Conservation (phyloP, 2,888 invertebrate species). For the Sipha maydis region DNA sequence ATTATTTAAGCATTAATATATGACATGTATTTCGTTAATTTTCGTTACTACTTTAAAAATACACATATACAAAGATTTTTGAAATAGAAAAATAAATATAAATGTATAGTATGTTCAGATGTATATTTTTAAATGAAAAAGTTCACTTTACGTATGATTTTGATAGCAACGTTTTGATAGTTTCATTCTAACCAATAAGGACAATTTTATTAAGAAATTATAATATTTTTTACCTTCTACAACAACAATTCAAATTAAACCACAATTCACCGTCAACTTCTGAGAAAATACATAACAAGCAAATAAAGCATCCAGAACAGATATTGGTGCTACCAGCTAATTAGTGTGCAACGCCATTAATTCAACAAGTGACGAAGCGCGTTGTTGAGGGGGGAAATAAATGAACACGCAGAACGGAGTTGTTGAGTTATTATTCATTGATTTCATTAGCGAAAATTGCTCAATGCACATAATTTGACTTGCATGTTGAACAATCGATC, state of each 20-base stretch:
- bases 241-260: neutral
- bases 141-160: no score
- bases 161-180: no score
- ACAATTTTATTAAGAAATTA: no score
- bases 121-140: no score
- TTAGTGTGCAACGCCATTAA: neutral
- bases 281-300: neutral
- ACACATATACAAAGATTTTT: no score
- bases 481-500: neutral
- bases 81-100: neutral
- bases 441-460: constrained; percentile 11
- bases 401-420: constrained; percentile 21
- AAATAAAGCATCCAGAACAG: neutral
- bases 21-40: neutral
- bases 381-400: constrained; percentile 15
- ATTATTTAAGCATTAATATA: constrained; percentile 7
- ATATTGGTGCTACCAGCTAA: neutral
- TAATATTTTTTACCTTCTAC: no score
- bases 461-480: neutral
- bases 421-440: constrained; percentile 1
- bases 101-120: no score
- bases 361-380: constrained; percentile 21
- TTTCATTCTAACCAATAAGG: no score
- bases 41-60: no score
- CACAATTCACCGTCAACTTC: neutral